Evolutionary conservation across 2,113 vertebrate species (phyloP), one percentile per base, ranked within the genome.

Genomic region (Peromyscus californicus): DNA sequence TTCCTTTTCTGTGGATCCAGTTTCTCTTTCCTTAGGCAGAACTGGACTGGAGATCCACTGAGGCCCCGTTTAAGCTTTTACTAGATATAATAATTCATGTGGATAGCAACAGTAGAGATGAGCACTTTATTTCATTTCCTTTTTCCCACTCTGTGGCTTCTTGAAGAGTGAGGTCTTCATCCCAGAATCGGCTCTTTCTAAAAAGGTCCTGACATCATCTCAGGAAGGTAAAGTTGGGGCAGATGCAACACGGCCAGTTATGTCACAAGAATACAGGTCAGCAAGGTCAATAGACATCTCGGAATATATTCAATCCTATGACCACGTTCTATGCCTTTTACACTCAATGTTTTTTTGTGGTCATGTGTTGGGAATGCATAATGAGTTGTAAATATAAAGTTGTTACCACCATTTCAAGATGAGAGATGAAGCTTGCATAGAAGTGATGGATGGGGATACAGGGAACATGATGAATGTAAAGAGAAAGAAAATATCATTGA

Each of bases 361-460:
- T 13, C 11, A 57, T n/a, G 29, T 48, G 16, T 13, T 67, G 5
- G 15, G 21, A 94, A 83, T 57, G 79, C 39, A 79, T 31, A 63
- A 15, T 42, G 48, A 88, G 31, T 80, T 67, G 45, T 42, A 90
- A 88, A 96, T 93, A 13, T 57, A 84, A 91, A 79, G n/a, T 54
- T 51, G 63, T 54, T 59, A 2, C n/a, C 74, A n/a, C 57, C 5
- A 70, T 70, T 65, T 95, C 7, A 76, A 93, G 65, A 15, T 59
- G 42, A 59, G 70, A 72, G 9, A 70, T 45, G 80, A 86, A 19
- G 0, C 16, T 70, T 95, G 33, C 12, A 5, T 36, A 70, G 10
- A 76, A 16, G n/a, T 54, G 31, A 83, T 84, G n/a, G 15, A 4
- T 74, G n/a, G 65, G 7, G 0, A 1, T 70, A 8, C 11, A 84